A percentile compares a stretch with the other conserved stretches of the same genome.
Conservation (phyloP, 2,113 vertebrate genomes). For the Rousettus leschenaultii region DNA sequence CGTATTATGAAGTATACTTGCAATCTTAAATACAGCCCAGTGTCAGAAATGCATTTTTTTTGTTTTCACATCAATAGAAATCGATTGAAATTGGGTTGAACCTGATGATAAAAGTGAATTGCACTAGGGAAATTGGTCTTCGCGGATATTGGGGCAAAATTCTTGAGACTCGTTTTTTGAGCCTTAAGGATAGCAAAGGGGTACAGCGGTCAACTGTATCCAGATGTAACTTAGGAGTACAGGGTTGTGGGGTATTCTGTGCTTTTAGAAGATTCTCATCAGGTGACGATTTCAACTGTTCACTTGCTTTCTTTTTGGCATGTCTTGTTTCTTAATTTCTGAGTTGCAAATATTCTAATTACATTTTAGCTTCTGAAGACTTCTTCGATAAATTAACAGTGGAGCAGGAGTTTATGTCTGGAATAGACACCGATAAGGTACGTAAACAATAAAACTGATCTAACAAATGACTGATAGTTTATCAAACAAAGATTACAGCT, state of each 20-base stretch:
- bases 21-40: not conserved
- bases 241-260: not conserved
- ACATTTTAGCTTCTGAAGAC: slow-evolving; percentile 93
- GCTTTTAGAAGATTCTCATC: not conserved
- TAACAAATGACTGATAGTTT: not conserved
- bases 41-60: not conserved
- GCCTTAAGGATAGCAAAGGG: not conserved
- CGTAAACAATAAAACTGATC: slow-evolving; percentile 1
- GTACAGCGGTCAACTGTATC: accelerated
- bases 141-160: not conserved
- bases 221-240: not conserved
- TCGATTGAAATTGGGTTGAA: not conserved
- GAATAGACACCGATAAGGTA: slow-evolving; percentile 98
- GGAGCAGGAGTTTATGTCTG: slow-evolving; percentile 99
- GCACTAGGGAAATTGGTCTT: not conserved
- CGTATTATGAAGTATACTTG: not conserved
- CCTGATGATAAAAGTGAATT: not conserved
- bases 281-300: not conserved
- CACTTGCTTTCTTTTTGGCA: not conserved
- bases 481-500: not conserved
- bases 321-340: slow-evolving; percentile 40
- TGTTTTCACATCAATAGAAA: not conserved
- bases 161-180: not conserved
- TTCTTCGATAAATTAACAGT: slow-evolving; percentile 99
- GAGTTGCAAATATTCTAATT: slow-evolving; percentile 40